Percentiles rank a stretch among this genome's conserved stretches.
Conservation (phyloP, 23 tunicate genomes). For the Phallusia fumigata region DNA sequence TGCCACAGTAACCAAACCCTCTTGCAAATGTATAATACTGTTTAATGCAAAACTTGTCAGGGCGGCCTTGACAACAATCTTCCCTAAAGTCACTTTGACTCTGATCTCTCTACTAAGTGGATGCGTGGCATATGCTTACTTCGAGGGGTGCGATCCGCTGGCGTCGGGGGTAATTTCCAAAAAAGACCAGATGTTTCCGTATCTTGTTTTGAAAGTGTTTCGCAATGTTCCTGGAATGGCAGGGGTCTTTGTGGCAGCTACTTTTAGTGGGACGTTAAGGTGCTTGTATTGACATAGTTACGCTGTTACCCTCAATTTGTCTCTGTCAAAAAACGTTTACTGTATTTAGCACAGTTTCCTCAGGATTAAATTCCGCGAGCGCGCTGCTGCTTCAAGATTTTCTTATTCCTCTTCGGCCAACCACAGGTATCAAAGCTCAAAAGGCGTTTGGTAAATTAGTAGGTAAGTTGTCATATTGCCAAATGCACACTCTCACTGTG, state of each 20-base stretch:
- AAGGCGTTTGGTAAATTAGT: background rate
- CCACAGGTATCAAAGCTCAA: too few species aligned
- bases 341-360: conserved; percentile 17
- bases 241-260: conserved; percentile 53
- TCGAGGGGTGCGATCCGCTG: conserved; percentile 17
- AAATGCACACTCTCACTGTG: background rate
- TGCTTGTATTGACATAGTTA: background rate
- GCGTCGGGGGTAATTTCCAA: background rate
- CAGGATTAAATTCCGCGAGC: background rate
- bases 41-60: too few species aligned
- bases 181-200: background rate
- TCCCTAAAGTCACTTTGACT: too few species aligned
- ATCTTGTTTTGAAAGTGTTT: conserved; percentile 26
- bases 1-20: too few species aligned
- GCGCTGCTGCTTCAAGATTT: background rate
- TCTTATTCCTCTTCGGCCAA: background rate
- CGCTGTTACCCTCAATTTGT: background rate
- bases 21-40: too few species aligned
- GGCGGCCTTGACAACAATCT: too few species aligned
- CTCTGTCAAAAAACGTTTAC: background rate
- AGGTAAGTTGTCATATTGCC: background rate
- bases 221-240: conserved; percentile 52
- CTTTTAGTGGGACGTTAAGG: conserved; percentile 55
- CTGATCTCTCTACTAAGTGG: background rate
- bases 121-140: background rate